Conservation (phyloP, 2,797 vertebrate genomes). For the Lacerta bilineata region DNA sequence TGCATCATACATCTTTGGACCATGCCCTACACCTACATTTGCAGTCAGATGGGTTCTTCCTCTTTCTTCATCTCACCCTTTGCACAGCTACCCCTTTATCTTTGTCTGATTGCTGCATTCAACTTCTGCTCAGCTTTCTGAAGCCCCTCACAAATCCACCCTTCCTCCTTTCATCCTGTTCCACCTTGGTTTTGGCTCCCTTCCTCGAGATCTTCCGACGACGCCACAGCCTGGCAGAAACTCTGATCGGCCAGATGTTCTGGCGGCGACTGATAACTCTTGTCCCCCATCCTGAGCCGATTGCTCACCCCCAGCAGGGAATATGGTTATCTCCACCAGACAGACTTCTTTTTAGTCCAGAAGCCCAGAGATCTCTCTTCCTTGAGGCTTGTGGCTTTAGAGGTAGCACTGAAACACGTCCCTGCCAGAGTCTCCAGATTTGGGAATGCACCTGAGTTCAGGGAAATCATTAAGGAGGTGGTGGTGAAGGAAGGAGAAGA, state of each 20-base stretch:
- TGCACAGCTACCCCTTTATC: not conserved
- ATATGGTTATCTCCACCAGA: not conserved
- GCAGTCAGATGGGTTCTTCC: not conserved
- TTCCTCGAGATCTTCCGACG: not conserved
- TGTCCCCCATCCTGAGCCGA: not conserved
- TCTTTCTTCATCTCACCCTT: not conserved
- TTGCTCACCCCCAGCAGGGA: not conserved
- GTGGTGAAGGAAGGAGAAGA: not conserved
- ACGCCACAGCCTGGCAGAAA: not conserved
- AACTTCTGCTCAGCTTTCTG: not conserved
- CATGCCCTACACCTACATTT: no score
- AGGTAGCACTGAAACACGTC: not conserved
- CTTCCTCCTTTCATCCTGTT: not conserved
- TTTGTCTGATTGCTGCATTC: not conserved
- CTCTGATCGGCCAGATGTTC: not conserved
- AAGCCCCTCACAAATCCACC: not conserved
- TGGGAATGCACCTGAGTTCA: not conserved
- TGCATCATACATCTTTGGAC: no score
- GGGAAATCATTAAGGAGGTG: not conserved
- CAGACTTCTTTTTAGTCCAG: not conserved
- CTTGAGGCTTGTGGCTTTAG: not conserved
- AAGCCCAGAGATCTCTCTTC: not conserved
- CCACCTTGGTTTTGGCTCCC: not conserved
- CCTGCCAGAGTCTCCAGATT: not conserved
- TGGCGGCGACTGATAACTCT: not conserved